These are phyloP conservation scores for Arnoldichthys spilopterus DNA, from an alignment of 2,797 vertebrate genomes.

Conservation along the genomic window DNA sequence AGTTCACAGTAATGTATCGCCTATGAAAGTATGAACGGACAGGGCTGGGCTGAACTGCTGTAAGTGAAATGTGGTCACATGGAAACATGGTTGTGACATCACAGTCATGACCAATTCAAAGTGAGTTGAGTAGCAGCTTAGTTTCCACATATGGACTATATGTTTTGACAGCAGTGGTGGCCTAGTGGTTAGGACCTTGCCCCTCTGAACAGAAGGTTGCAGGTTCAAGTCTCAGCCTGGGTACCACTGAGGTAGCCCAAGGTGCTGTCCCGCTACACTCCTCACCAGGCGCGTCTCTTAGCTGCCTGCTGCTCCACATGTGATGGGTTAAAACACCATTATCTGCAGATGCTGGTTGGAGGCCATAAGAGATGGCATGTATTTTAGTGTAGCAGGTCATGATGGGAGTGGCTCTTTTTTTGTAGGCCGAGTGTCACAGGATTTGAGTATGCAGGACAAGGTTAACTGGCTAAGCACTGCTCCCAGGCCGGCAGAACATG, in stretches of 20 bases:
- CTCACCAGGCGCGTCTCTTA: too few relatives aligned
- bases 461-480: conserved; percentile 6
- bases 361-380: background rate
- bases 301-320: too few relatives aligned
- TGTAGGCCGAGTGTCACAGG: conserved; percentile 9
- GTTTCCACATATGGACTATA: too few relatives aligned
- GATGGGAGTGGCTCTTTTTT: background rate
- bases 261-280: too few relatives aligned
- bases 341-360: conserved; percentile 4
- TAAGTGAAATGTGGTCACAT: background rate
- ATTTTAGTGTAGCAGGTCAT: background rate
- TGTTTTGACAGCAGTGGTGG: too few relatives aligned
- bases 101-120: too few relatives aligned
- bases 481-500: background rate
- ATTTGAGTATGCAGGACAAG: conserved; percentile 17
- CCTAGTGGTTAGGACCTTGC: too few relatives aligned
- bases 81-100: background rate
- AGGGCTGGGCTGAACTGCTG: too few relatives aligned
- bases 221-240: too few relatives aligned
- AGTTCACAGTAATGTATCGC: background rate
- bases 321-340: conserved; percentile 7
- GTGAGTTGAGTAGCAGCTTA: too few relatives aligned
- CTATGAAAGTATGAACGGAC: background rate
- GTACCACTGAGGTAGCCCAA: too few relatives aligned
- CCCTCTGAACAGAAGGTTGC: too few relatives aligned